Evolutionary conservation across 2,888 invertebrate species (phyloP).

Genomic region (Caenorhabditis sinica): DNA sequence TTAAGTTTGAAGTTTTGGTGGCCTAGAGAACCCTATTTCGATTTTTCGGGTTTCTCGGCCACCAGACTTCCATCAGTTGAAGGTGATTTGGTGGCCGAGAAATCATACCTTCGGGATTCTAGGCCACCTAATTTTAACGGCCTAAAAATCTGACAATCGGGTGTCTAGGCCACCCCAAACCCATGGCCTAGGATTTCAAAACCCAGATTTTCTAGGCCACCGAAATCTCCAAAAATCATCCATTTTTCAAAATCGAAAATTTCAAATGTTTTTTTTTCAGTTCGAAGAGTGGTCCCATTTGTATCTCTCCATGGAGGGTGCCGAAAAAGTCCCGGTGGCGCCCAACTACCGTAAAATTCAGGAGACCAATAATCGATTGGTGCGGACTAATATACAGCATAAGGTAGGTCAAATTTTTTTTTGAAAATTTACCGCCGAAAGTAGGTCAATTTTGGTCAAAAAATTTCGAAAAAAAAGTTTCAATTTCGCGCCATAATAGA

Average conservation of each 20-base stretch:
- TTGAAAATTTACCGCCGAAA: background rate
- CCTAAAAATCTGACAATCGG: too few relatives aligned
- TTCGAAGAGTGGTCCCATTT: constrained; percentile 74
- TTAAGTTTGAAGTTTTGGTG: background rate
- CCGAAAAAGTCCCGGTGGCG: constrained; percentile 86
- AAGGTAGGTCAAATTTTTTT: constrained; percentile 81
- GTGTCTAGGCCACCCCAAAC: background rate
- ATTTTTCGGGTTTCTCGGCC: background rate
- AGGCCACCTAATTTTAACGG: background rate
- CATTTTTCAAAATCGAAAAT: background rate
- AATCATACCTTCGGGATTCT: background rate
- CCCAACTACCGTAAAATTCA: constrained; percentile 96
- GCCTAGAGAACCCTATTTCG: background rate
- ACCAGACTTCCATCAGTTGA: background rate
- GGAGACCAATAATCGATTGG: constrained; percentile 93
- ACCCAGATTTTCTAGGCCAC: background rate
- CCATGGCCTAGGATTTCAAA: background rate
- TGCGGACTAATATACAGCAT: constrained; percentile 97
- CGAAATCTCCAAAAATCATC: background rate
- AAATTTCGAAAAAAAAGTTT: too few relatives aligned
- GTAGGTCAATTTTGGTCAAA: too few relatives aligned
- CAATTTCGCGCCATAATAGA: too few relatives aligned
- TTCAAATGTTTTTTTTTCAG: constrained; percentile 57
- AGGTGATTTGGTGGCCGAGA: background rate
- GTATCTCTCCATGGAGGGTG: constrained; percentile 64